Conservation (phyloP, 2,797 vertebrate species). For the Poecilia picta region DNA sequence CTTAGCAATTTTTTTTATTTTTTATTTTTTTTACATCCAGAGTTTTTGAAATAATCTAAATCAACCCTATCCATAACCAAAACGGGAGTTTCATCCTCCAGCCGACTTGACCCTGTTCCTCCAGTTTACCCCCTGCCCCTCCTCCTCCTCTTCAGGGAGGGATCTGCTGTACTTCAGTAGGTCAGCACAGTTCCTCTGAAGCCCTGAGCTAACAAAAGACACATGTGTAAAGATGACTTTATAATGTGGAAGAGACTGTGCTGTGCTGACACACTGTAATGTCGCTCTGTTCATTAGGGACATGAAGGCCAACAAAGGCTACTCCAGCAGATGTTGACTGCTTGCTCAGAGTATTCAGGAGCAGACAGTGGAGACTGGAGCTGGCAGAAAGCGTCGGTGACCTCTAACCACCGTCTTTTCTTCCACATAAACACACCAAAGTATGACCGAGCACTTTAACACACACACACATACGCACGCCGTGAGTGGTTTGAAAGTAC, state of each 20-base stretch:
- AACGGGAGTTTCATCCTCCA: conserved; percentile 28
- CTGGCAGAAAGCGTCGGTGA: conserved; percentile 23
- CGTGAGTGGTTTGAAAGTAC: conserved; percentile 55
- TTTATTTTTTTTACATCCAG: conserved; percentile 47
- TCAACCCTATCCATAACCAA: conserved; percentile 58
- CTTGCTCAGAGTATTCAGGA: conserved; percentile 33
- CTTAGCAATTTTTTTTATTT: conserved; percentile 16
- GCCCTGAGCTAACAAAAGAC: conserved; percentile 49
- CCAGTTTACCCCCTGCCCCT: conserved; percentile 13
- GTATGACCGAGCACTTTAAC: conserved; percentile 9
- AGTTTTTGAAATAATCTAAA: conserved; percentile 56
- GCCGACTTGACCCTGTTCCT: conserved; percentile 42
- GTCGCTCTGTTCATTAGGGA: conserved; percentile 47
- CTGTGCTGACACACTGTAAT: conserved; percentile 16
- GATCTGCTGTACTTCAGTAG: conserved; percentile 26
- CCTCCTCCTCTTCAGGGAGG: conserved; percentile 4
- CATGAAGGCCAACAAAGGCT: conserved; percentile 49
- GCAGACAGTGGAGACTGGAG: conserved; percentile 42
- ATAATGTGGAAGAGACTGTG: conserved; percentile 16
- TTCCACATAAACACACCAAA: conserved; percentile 16
- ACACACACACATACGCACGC: not conserved
- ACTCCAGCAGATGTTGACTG: conserved; percentile 54
- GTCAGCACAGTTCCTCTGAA: conserved; percentile 46
- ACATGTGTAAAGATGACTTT: conserved; percentile 35
- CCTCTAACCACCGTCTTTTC: conserved; percentile 5